Conservation (phyloP, 1,140 invertebrate genomes). For the Drosophila burlai region DNA sequence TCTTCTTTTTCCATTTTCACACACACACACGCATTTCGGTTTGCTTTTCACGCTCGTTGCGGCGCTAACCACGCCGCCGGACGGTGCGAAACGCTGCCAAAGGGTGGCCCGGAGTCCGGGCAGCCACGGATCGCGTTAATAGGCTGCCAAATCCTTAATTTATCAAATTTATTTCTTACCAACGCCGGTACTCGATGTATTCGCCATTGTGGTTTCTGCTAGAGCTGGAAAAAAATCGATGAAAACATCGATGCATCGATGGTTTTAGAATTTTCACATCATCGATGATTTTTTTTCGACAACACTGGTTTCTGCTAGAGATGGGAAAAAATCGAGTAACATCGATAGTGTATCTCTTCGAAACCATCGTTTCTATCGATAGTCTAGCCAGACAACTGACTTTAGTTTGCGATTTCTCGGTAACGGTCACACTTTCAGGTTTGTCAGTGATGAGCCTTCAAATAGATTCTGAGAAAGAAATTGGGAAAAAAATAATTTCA, state of each 20-base stretch:
- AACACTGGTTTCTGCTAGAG: too few relatives aligned
- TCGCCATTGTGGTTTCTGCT: constrained; percentile 84
- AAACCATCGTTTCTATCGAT: too few relatives aligned
- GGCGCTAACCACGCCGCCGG: constrained; percentile 17
- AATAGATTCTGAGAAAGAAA: too few relatives aligned
- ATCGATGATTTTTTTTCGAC: too few relatives aligned
- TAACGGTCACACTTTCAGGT: too few relatives aligned
- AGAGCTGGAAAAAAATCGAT: constrained; percentile 20
- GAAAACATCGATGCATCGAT: too few relatives aligned
- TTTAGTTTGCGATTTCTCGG: too few relatives aligned
- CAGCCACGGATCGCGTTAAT: constrained; percentile 38
- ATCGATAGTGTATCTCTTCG: too few relatives aligned
- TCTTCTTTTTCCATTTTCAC: constrained; percentile 69
- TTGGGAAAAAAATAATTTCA: too few relatives aligned
- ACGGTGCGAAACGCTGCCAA: constrained; percentile 15
- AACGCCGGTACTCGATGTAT: constrained; percentile 85
- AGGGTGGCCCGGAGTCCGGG: constrained; percentile 8
- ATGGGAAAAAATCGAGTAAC: neutral
- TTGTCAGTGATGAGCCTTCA: too few relatives aligned
- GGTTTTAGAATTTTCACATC: too few relatives aligned
- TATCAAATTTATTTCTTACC: constrained; percentile 82
- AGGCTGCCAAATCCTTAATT: constrained; percentile 62
- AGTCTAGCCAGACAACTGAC: too few relatives aligned
- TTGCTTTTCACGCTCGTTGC: constrained; percentile 13
- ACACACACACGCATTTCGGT: constrained; percentile 48